A percentile compares a stretch with the other conserved stretches of the same genome.
Evolutionary conservation across 2,797 vertebrate genomes (phyloP).

Genomic region (Poliocrania exsul): DNA sequence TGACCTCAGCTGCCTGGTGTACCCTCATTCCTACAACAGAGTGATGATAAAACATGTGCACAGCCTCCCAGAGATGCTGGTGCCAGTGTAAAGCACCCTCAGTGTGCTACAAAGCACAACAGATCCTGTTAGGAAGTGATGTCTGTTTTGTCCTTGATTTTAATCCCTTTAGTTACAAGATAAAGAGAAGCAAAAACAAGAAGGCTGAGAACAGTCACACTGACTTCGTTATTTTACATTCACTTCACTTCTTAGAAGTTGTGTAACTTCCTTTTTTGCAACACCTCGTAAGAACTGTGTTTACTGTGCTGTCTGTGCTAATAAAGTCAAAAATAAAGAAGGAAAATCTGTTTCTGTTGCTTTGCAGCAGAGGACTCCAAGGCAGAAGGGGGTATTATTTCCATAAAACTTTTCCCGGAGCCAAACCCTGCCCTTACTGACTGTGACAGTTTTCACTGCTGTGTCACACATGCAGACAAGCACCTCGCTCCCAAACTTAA

Average conservation of each 20-base stretch:
- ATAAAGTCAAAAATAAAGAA: background rate
- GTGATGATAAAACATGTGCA: background rate
- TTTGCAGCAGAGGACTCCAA: background rate
- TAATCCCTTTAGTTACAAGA: constrained; percentile 14
- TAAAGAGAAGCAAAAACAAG: constrained; percentile 6
- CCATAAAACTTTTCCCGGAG: background rate
- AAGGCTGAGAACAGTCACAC: background rate
- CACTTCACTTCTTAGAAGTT: constrained; percentile 14
- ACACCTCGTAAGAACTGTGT: background rate
- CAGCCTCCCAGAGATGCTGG: accelerated
- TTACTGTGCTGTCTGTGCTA: background rate
- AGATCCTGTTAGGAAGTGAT: background rate
- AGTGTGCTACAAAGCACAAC: background rate
- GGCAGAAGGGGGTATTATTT: background rate
- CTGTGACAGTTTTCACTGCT: background rate
- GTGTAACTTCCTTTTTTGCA: constrained; percentile 49
- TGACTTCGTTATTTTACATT: background rate
- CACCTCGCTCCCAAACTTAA: background rate
- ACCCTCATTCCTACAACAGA: background rate
- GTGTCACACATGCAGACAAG: background rate
- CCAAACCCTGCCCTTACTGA: background rate
- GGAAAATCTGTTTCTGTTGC: background rate
- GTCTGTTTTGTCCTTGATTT: background rate
- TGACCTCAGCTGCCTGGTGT: background rate
- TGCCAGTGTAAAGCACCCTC: background rate